Conservation (phyloP, 2,113 vertebrate genomes). For the Pithys albifrons region DNA sequence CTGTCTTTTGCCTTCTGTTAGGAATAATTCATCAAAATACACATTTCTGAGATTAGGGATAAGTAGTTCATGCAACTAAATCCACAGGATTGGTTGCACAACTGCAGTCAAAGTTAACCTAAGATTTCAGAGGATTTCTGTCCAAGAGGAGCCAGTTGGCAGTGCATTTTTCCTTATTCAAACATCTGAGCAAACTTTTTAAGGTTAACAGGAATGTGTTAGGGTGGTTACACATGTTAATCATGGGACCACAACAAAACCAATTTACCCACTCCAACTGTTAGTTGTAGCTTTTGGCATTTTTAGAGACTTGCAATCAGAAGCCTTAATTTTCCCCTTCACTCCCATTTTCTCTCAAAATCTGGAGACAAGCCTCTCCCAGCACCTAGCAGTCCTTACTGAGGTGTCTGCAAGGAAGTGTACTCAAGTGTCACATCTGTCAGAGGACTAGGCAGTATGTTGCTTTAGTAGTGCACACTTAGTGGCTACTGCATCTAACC, state of each 20-base stretch:
- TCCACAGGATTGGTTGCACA: not conserved
- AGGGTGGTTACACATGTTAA: not conserved
- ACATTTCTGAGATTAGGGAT: not conserved
- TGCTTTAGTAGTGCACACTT: not conserved
- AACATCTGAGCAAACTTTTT: not conserved
- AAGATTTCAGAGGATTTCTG: not conserved
- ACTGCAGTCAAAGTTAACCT: not conserved
- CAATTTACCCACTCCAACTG: not conserved
- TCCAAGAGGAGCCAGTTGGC: not conserved
- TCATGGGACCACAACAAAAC: not conserved
- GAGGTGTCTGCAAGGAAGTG: rapidly evolving
- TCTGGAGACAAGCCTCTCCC: not conserved
- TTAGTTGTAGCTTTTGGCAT: not conserved
- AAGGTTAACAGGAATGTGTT: not conserved
- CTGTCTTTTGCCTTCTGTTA: not conserved
- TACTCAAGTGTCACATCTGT: not conserved
- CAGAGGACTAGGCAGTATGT: rapidly evolving
- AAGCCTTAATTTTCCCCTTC: not conserved
- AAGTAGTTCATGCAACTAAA: not conserved
- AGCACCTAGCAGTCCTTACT: not conserved
- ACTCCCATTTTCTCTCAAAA: not conserved
- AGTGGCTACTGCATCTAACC: rapidly evolving
- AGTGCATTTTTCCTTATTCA: not conserved
- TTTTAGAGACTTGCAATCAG: not conserved
- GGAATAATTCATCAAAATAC: not conserved